Percentiles rank a stretch among this genome's conserved stretches.
Evolutionary conservation across 2,797 vertebrate species (phyloP).

Genomic region (Monodelphis domestica): DNA sequence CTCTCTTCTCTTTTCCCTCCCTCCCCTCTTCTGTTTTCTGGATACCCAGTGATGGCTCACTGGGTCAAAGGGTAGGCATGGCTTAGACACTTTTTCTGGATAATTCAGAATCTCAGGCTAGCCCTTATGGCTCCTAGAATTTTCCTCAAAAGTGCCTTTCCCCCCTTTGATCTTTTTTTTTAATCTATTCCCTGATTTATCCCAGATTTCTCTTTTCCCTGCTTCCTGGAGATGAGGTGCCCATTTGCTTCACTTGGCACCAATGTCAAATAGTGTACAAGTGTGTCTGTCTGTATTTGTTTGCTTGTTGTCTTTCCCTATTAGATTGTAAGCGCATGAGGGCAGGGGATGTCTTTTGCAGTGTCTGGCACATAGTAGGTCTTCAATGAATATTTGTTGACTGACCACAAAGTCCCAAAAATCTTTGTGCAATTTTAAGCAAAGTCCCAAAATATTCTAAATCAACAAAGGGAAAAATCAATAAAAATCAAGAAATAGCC

Average conservation of each 20-base stretch:
- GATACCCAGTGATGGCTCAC: not conserved
- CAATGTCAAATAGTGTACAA: too few species aligned
- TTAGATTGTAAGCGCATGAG: not conserved
- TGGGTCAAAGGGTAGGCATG: not conserved
- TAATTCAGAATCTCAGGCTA: not conserved
- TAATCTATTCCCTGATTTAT: not conserved
- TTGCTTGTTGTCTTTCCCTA: not conserved
- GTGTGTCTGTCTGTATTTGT: not conserved
- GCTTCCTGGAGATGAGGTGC: not conserved
- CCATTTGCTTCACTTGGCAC: not conserved
- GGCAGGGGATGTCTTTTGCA: not conserved
- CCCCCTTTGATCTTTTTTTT: not conserved
- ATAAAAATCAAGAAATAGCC: too few species aligned
- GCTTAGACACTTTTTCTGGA: not conserved
- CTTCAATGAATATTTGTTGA: too few species aligned
- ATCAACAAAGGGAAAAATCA: too few species aligned
- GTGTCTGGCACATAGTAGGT: too few species aligned
- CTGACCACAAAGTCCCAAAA: too few species aligned
- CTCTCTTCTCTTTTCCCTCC: not conserved
- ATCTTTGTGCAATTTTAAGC: too few species aligned
- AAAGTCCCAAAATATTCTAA: too few species aligned
- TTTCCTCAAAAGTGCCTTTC: not conserved
- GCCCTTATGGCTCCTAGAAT: not conserved
- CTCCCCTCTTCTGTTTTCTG: too few species aligned
- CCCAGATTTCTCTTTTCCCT: not conserved